Evolutionary conservation across 2,888 invertebrate genomes (phyloP), one percentile per base, ranked within the genome.

Genomic region (Hydriomena furcata): DNA sequence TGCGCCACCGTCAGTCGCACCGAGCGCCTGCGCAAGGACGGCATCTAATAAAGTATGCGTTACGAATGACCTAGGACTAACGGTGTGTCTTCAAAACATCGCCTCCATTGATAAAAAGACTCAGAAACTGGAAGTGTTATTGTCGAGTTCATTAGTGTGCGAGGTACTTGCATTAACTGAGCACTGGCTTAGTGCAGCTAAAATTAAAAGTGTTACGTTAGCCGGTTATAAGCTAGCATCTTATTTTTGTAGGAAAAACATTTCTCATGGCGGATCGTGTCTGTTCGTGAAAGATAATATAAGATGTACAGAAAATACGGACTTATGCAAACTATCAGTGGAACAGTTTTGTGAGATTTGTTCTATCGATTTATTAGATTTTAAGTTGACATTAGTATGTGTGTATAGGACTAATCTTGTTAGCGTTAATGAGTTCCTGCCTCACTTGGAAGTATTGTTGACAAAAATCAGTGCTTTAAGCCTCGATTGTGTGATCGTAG

Each of bases 381-480:
- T 8, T 7, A 47, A 40, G 7, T 28, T 38, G 7, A 2, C 28
- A 0, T 8, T 47, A 5, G 34, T 47, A 7, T 47, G 46, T 35
- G 20, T 47, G 8, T 47, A 47, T 12, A 21, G 47, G 3, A 41
- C 41, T 1, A 47, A 36, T 10, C 0, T 41, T n/a, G n/a, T n/a
- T n/a, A n/a, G n/a, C n/a, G n/a, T n/a, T n/a, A n/a, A n/a, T n/a
- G n/a, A n/a, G n/a, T n/a, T n/a, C n/a, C n/a, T n/a, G n/a, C n/a
- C n/a, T n/a, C n/a, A n/a, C n/a, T n/a, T n/a, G n/a, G n/a, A n/a
- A n/a, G n/a, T n/a, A n/a, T n/a, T n/a, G n/a, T n/a, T n/a, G n/a
- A n/a, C n/a, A n/a, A n/a, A n/a, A n/a, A n/a, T n/a, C n/a, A n/a
- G n/a, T n/a, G n/a, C n/a, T n/a, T n/a, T n/a, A n/a, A n/a, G n/a